Conservation (phyloP, 2,113 vertebrate genomes). For the Microcebus lehilahytsara region DNA sequence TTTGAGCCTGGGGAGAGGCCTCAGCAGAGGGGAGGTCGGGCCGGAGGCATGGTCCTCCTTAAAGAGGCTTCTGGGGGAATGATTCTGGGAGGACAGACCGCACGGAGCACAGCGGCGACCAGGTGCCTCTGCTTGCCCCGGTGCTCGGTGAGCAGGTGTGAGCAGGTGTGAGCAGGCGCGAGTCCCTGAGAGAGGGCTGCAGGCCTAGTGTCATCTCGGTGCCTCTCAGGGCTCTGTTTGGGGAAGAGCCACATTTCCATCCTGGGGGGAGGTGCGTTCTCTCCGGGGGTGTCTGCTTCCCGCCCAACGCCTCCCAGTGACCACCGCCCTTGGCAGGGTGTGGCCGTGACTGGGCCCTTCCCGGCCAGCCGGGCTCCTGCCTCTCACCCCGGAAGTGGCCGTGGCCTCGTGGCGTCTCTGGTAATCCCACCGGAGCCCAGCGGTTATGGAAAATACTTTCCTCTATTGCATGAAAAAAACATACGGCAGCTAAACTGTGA, state of each 20-base stretch:
- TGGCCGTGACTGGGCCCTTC: not conserved
- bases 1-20: not conserved
- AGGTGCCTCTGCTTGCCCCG: too few relatives aligned
- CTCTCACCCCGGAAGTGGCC: constrained; percentile 17
- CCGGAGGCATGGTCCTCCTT: not conserved
- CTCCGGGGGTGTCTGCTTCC: not conserved
- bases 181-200: too few relatives aligned
- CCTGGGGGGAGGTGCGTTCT: not conserved
- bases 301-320: constrained; percentile 11
- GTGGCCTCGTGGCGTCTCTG: not conserved
- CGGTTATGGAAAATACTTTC: not conserved
- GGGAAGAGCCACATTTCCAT: not conserved
- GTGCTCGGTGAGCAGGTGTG: too few relatives aligned
- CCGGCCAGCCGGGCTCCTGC: not conserved
- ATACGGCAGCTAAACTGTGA: not conserved
- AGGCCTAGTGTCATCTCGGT: too few relatives aligned
- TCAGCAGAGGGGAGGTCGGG: not conserved
- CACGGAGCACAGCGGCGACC: not conserved
- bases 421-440: not conserved
- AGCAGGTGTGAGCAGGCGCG: too few relatives aligned
- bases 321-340: not conserved
- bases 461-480: not conserved
- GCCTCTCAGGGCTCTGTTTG: too few relatives aligned
- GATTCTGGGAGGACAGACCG: not conserved
- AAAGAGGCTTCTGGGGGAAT: too few relatives aligned